A percentile compares a stretch with the other conserved stretches of the same genome.
These are phyloP conservation scores for Athene cunicularia DNA, from an alignment of 2,113 vertebrate species.

Conservation along the genomic window DNA sequence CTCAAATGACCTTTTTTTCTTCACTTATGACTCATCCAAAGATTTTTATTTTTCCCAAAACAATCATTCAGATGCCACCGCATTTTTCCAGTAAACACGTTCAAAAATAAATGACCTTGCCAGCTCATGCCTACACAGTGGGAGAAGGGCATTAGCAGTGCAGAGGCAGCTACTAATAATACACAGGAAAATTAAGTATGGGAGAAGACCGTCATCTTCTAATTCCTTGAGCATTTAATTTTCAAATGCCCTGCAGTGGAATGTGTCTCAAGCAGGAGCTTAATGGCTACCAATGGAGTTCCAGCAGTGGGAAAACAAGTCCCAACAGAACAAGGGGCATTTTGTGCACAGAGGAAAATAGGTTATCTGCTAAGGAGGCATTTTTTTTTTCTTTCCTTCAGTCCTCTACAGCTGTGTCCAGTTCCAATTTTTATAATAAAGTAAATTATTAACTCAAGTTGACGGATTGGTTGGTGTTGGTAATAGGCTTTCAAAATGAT, in stretches of 20 bases:
- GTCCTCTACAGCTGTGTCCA: slow-evolving; percentile 22
- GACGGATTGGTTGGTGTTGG: slow-evolving; percentile 58
- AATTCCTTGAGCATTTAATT: slow-evolving; percentile 68
- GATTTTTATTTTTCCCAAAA: slow-evolving; percentile 71
- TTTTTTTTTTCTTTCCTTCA: neutral
- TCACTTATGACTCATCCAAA: slow-evolving; percentile 63
- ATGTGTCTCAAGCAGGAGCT: slow-evolving; percentile 29
- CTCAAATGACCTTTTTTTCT: slow-evolving; percentile 68
- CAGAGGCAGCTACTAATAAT: slow-evolving; percentile 59
- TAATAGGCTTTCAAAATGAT: slow-evolving; percentile 69
- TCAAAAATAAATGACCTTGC: slow-evolving; percentile 69
- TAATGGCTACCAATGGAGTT: slow-evolving; percentile 32
- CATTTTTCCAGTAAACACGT: slow-evolving; percentile 69
- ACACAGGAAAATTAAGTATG: slow-evolving; percentile 59
- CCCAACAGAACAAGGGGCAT: neutral
- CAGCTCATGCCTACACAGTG: slow-evolving; percentile 49
- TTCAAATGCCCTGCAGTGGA: slow-evolving; percentile 65
- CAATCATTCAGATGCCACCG: slow-evolving; percentile 65
- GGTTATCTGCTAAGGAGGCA: slow-evolving; percentile 18
- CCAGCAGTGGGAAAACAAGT: slow-evolving; percentile 49
- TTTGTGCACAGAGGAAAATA: neutral
- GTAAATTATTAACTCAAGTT: slow-evolving; percentile 61
- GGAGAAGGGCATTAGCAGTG: slow-evolving; percentile 58
- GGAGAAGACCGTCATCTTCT: slow-evolving; percentile 31
- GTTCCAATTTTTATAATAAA: slow-evolving; percentile 46